phyloP scores from a whole-genome alignment of 2,888 invertebrate species.

The Strigamia maritima region DNA sequence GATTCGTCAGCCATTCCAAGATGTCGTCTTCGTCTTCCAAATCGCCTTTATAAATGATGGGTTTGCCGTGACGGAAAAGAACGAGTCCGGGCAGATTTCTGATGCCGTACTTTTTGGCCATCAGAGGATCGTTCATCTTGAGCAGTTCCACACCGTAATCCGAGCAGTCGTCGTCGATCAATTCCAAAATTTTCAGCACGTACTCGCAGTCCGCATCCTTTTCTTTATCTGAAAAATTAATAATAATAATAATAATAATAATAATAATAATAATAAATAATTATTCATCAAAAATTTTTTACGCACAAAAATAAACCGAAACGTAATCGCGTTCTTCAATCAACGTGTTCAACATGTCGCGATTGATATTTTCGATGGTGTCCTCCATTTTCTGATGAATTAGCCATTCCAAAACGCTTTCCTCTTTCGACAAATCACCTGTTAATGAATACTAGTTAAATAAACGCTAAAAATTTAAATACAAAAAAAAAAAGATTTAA shows the following conservation, averaged over 20 bases:
- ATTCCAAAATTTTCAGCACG: slow-evolving; percentile 65
- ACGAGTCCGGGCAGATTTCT: slow-evolving; percentile 85
- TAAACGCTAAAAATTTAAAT: not conserved
- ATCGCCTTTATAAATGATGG: slow-evolving; percentile 87
- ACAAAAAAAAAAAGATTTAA: not conserved
- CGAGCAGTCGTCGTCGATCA: slow-evolving; percentile 86
- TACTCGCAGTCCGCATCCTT: slow-evolving; percentile 46
- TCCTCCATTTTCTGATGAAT: slow-evolving; percentile 85
- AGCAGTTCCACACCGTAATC: slow-evolving; percentile 89
- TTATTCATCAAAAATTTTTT: slow-evolving; percentile 16
- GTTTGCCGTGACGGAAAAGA: slow-evolving; percentile 84
- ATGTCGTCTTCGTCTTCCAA: slow-evolving; percentile 85
- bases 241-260: too few species aligned
- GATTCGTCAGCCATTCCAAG: slow-evolving; percentile 87
- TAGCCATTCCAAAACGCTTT: slow-evolving; percentile 85
- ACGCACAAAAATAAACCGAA: slow-evolving; percentile 89
- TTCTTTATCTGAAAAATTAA: slow-evolving; percentile 45
- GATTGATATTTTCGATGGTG: slow-evolving; percentile 83
- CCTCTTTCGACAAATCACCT: slow-evolving; percentile 74
- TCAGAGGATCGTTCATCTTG: slow-evolving; percentile 78
- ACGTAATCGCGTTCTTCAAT: slow-evolving; percentile 87
- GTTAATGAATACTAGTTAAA: slow-evolving; percentile 40
- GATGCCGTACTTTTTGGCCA: slow-evolving; percentile 91
- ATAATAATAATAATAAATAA: not conserved
- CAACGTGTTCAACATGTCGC: slow-evolving; percentile 75